Base-by-base conservation (phyloP, 2,113 vertebrate species). In the Sinocyclocheilus anshuiensis region DNA sequence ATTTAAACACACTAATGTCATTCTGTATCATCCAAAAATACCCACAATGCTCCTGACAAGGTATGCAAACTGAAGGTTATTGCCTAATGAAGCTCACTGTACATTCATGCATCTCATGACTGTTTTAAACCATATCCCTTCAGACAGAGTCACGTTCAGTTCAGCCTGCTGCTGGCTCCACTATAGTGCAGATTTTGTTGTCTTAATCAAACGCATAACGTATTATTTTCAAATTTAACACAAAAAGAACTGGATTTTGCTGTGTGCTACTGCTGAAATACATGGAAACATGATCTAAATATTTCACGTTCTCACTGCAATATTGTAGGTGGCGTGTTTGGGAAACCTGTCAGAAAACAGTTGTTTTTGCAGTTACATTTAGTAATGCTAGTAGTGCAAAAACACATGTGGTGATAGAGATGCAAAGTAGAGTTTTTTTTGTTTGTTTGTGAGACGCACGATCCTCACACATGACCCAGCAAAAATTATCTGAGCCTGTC, bases 381-480 rank as follows among this genome's bases (percentile, higher is more conserved):
- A 33, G 29, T 42, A 42, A 7, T 74, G 39, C 36, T 20, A 22
- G 39, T 71, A 12, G 7, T 36, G 22, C 39, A 48, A 48, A 42
- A 45, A 10, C 42, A 36, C 20, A 45, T 24, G 15, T 71, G 24
- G 42, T 42, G 42, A 9, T 42, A 42, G 24, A 33, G 16, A 69
- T 53, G 15, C 50, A 53, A 15, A 53, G 50, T 4, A 53, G 39
- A 33, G 15, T 39, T 48, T 11, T 48, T 48, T 48, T 39, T 39
- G 5, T 39, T 42, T 36, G 15, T 48, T 6, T 26, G 16, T 48
- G 16, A 83, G 36, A 74, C 0, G 63, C 42, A 69, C 67, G 36
- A 53, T 83, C 63, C 81, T 83, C 11, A 39, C 67, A 57, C 50
- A 72, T 83, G 81, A 83, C 81, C 74, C 67, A 72, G 50, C 39